Conservation (phyloP, 2,797 vertebrate species). For the Sebastes wilsoni region DNA sequence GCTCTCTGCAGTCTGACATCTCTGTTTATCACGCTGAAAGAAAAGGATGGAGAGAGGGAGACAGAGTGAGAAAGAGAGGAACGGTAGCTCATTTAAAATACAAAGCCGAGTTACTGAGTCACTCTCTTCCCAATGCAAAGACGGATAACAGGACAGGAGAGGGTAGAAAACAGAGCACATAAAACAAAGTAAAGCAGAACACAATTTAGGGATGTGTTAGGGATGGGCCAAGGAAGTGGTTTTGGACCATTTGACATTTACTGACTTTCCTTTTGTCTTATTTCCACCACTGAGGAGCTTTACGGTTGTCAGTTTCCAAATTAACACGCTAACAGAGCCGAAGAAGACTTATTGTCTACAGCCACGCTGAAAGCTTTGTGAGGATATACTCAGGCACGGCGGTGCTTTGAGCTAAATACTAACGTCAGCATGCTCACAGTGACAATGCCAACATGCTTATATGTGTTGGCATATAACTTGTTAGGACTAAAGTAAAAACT, state of each 20-base stretch:
- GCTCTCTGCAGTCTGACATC: not conserved
- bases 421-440: not conserved
- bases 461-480: not conserved
- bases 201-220: not conserved
- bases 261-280: not conserved
- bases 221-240: not conserved
- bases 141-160: not conserved
- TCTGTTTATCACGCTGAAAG: slow-evolving; percentile 15
- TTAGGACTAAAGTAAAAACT: not conserved
- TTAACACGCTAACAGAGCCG: not conserved
- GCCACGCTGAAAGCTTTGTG: no score
- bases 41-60: not conserved
- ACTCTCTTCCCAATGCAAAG: not conserved
- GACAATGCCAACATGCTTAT: not conserved
- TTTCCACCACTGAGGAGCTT: not conserved
- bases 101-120: not conserved
- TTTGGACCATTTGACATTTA: not conserved
- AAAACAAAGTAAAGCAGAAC: not conserved
- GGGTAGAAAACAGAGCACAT: not conserved
- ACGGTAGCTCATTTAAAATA: not conserved
- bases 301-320: not conserved
- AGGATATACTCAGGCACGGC: no score
- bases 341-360: not conserved
- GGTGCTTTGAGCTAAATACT: no score
- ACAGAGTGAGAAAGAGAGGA: not conserved